Evolutionary conservation across 2,113 vertebrate genomes (phyloP).

Genomic region (Zeus faber): DNA sequence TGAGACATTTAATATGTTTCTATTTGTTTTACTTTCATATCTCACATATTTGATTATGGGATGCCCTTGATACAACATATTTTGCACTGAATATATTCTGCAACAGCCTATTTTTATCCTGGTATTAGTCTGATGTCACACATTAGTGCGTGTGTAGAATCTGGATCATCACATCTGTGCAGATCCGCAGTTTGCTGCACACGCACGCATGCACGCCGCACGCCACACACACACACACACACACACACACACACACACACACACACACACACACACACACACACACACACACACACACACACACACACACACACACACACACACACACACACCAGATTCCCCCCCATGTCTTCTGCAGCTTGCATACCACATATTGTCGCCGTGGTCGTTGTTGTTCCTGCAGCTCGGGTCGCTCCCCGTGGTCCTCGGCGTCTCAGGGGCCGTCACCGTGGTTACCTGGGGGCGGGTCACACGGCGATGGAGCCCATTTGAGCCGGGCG

Average conservation of each 20-base stretch:
- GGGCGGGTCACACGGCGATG: constrained; percentile 56
- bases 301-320: background rate
- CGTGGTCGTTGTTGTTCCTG: constrained; percentile 12
- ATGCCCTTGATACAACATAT: no score
- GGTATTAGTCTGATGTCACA: no score
- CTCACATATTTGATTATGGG: no score
- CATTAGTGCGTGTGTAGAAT: no score
- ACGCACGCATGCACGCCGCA: no score
- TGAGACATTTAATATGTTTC: no score
- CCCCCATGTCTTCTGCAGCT: constrained; percentile 35
- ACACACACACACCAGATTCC: constrained; percentile 27
- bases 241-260: background rate
- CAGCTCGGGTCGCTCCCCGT: background rate
- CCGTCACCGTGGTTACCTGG: constrained; percentile 47
- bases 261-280: background rate
- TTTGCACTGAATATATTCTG: no score
- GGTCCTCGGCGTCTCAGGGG: constrained; percentile 7
- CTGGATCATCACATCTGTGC: no score
- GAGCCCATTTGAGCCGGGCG: constrained; percentile 5
- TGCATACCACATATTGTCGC: constrained; percentile 23
- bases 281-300: background rate
- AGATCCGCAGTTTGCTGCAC: no score
- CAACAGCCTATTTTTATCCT: no score
- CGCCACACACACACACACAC: no score
- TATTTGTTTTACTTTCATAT: no score